Evolutionary conservation across 2,113 vertebrate genomes (phyloP).

Genomic region (Semicossyphus pulcher): DNA sequence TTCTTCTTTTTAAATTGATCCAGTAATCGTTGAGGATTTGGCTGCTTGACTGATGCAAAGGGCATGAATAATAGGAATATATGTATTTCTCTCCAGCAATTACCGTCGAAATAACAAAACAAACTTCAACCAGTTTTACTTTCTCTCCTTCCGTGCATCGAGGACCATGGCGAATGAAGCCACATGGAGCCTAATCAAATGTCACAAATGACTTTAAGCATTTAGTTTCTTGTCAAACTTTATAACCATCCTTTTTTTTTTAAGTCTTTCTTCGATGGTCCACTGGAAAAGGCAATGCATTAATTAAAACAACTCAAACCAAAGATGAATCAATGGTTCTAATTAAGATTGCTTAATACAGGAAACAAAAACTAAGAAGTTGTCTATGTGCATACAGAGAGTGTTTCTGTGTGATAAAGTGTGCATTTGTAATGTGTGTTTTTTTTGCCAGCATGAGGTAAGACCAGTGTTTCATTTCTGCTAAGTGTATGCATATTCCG

Average conservation of each 20-base stretch:
- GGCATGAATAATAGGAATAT: conserved; percentile 21
- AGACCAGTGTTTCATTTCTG: conserved; percentile 38
- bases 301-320: background rate
- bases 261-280: background rate
- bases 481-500: conserved; percentile 50
- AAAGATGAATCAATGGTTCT: background rate
- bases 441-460: conserved; percentile 50
- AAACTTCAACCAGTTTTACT: conserved; percentile 13
- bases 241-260: background rate
- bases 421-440: conserved; percentile 12
- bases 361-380: background rate
- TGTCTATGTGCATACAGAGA: background rate
- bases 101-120: conserved; percentile 17
- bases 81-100: conserved; percentile 32
- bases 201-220: conserved; percentile 39
- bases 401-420: background rate
- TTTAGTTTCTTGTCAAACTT: conserved; percentile 9
- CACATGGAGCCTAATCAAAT: conserved; percentile 32
- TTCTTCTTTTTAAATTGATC: conserved; percentile 34
- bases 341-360: background rate
- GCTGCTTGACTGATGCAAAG: conserved; percentile 10
- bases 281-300: background rate
- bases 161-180: conserved; percentile 31
- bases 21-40: background rate
- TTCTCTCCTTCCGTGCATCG: conserved; percentile 17